These are phyloP conservation scores for Aphelocoma coerulescens DNA, from an alignment of 2,113 vertebrate genomes.

Conservation along the genomic window DNA sequence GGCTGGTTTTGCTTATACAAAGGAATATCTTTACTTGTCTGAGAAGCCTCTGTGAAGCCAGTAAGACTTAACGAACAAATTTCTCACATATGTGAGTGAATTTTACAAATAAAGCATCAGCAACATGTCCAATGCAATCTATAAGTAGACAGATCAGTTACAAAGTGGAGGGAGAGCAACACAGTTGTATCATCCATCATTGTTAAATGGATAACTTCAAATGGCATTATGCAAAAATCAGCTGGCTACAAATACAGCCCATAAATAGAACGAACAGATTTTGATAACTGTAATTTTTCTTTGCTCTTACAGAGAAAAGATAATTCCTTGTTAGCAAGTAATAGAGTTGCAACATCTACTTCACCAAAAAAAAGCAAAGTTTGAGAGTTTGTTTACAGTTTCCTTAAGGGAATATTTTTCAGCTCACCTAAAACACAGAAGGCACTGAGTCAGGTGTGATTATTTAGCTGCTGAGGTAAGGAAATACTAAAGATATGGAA, in stretches of 20 bases:
- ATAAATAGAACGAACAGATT: slow-evolving; percentile 5
- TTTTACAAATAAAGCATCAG: slow-evolving; percentile 43
- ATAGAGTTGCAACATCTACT: neutral
- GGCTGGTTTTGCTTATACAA: neutral
- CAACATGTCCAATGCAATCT: neutral
- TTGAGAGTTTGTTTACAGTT: neutral
- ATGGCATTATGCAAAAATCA: slow-evolving; percentile 47
- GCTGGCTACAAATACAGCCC: neutral
- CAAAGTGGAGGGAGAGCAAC: slow-evolving; percentile 2
- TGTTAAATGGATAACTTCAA: slow-evolving; percentile 44
- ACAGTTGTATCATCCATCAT: neutral
- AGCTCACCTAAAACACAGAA: neutral
- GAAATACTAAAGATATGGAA: neutral
- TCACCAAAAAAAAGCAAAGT: neutral
- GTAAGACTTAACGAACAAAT: neutral
- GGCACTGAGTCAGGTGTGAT: neutral
- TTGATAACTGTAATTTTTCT: neutral
- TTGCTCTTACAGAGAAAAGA: neutral
- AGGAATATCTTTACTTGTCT: neutral
- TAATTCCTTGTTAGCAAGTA: neutral
- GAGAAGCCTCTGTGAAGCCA: neutral
- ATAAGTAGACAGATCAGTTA: slow-evolving; percentile 1
- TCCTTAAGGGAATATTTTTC: neutral
- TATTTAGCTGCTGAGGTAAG: neutral
- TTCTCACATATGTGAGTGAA: slow-evolving; percentile 7